Base-by-base conservation (phyloP, 2,113 vertebrate species). In the Jaculus jaculus region DNA sequence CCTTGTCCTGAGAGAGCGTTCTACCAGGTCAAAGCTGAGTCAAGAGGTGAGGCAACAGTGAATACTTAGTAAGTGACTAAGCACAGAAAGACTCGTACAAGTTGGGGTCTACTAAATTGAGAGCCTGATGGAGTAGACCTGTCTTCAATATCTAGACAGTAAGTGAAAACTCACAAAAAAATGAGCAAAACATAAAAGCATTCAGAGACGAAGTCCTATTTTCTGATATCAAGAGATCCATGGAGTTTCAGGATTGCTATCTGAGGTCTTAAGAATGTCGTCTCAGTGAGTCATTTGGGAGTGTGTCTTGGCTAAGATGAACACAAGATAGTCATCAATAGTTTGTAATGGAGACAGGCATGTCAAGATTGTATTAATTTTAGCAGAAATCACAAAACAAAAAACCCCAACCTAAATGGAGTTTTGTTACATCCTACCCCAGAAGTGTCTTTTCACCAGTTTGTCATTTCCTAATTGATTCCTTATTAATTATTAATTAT, bases 281-380 rank as follows among this genome's bases (percentile, higher is more conserved):
- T 18, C 65, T 47, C 10, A 7, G 9, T 30, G 5, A 69, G 69
- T 91, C 20, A 16, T 18, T 65, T 8, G 32, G 28, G 69, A 8
- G 2, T 18, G n/a, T 47, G 68, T 39, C 13, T 1, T n/a, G 32
- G 9, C 21, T 30, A 32, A 88, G 78, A 72, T 30, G 39, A 81
- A 39, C 4, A 21, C 26, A n/a, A 34, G 65, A 79, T 4, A 21
- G 39, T 51, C 7, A 28, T 74, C 34, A 13, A 23, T 6, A 78
- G 47, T 51, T 32, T 47, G 72, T 74, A 84, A 37, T 60, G 80
- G 74, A 18, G 54, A 2, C 34, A 71, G 68, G 34, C 58, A 23
- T 28, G 3, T 90, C 65, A 71, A 93, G 66, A 79, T 54, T 60
- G 34, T 73, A 11, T n/a, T 77, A 66, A 51, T 89, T 91, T 93